Evolutionary conservation across 92 coral and sea anemone genomes (phyloP), one percentile per base, ranked within the genome.

Genomic region (Hydrozoanthus gracilis): DNA sequence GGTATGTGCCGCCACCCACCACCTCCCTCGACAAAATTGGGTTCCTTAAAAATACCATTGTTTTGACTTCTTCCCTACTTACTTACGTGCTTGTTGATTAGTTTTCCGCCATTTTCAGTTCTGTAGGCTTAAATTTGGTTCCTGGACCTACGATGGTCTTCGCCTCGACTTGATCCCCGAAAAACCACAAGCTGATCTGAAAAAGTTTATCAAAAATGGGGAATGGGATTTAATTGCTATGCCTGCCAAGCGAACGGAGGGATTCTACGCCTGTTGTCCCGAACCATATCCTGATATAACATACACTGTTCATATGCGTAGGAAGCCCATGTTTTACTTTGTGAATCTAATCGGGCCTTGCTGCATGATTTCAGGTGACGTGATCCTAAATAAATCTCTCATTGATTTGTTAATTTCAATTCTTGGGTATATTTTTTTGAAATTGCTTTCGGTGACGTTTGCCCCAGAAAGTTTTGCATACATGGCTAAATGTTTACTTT

Each of bases 131-230:
- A 96, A 95, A 80, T 86, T 96, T 55, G 99, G 99, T 5, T 96
- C 99, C 0, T 96, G 99, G 99, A 96, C 99, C 8, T 96, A 91
- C 78, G 96, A 95, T 72, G 95, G 96, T 3, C 94, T 77, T 61
- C 94, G 87, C 16, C 69, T 96, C 45, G 99, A 96, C 87, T 75
- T 96, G 51, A 71, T 70, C 39, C 79, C 93, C 9, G 96, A 96
- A 87, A 88, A 83, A 6, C 71, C 85, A 8, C 51, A 68, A 4
- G 99, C 94, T 8, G 95, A 92, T 66, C 82, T 83, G 39, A 72
- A 49, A 12, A 96, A 93, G 70, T 96, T 96, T 87, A 83, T 90
- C 4, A 87, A 64, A 13, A 93, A 96, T 54, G 99, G 99, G 17
- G 99, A 96, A 78, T 96, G 99, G 99, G 94, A 96, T 15, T 84